Evolutionary conservation across 1,140 invertebrate genomes (phyloP).

Genomic region (Drosophila eugracilis): DNA sequence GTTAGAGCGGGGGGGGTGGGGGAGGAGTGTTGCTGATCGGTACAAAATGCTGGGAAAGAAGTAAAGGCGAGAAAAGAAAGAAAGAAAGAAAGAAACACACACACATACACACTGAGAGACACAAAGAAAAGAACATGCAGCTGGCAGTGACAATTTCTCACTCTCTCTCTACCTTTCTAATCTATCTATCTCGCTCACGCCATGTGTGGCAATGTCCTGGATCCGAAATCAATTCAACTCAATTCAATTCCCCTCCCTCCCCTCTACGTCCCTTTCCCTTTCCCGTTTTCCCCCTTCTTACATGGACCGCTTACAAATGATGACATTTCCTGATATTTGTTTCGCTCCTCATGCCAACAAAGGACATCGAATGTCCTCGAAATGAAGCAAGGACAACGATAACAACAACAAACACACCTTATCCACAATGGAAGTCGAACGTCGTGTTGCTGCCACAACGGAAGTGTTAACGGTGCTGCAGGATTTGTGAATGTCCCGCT

Average conservation of each 20-base stretch:
- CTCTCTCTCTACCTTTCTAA: constrained; percentile 12
- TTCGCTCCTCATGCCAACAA: constrained; percentile 57
- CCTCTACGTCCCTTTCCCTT: constrained; percentile 1
- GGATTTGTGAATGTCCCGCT: constrained; percentile 4
- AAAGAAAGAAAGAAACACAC: constrained; percentile 21
- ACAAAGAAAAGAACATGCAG: constrained; percentile 15
- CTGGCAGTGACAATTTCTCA: constrained; percentile 55
- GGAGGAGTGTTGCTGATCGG: too few relatives aligned
- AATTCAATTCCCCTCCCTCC: constrained; percentile 40
- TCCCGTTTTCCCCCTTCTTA: not conserved
- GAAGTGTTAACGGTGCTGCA: constrained; percentile 71
- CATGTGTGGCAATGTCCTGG: constrained; percentile 67
- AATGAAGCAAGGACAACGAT: constrained; percentile 24
- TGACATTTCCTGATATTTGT: constrained; percentile 83
- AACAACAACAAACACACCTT: too few relatives aligned
- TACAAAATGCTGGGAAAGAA: constrained; percentile 30
- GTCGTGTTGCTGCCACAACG: constrained; percentile 34
- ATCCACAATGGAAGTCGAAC: constrained; percentile 45
- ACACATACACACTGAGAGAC: constrained; percentile 3
- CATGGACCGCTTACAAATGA: constrained; percentile 65
- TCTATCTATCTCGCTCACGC: constrained; percentile 34
- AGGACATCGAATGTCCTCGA: constrained; percentile 25
- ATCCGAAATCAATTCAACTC: constrained; percentile 18
- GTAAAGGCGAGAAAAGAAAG: constrained; percentile 19
- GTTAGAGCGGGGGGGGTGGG: not conserved